Base-by-base conservation (phyloP, 2,113 vertebrate genomes). In the Nibea albiflora region DNA sequence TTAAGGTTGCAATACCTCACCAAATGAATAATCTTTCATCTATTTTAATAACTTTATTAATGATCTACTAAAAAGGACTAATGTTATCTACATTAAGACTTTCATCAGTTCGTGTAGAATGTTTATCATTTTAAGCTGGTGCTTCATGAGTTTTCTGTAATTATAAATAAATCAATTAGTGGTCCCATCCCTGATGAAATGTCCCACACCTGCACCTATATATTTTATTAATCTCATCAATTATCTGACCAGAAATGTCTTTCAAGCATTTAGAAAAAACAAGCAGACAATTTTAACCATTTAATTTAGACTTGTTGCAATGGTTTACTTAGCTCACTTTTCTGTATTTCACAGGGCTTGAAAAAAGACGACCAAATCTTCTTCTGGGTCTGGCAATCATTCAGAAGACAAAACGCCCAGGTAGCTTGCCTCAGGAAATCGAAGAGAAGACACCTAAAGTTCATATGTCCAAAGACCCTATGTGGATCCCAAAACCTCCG, bases 311-410 rank as follows among this genome's bases (percentile, higher is more conserved):
- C 4, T n/a, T 24, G 24, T 20, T 39, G 4, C 54, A 78, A 75
- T 64, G 0, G 50, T 70, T 62, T 49, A 49, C 80, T 52, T 20
- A 14, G 44, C 11, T 50, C 9, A 20, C 12, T 17, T 76, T 76
- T 78, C 71, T 92, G 76, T 22, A 52, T 46, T 95, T 94, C 16
- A 86, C 80, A 99, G 98, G 98, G 61, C 96, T 99, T 66, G 98
- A 99, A 87, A 94, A 95, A 44, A 95, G 95, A 11, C 96, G 97
- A 58, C 97, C 98, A 3, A 98, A 99, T 94, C 94, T 99, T 71
- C 96, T 99, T 79, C 95, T 99, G 31, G 98, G 98, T 46, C 83
- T 99, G 63, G 97, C 97, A 14, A 96, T 99, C 80, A 95, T 96
- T 89, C 98, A 99, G 80, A 98, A 96, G 78, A 72, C 86, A 39